Conservation (phyloP, 2,797 vertebrate genomes). For the Sorex maritimensis region DNA sequence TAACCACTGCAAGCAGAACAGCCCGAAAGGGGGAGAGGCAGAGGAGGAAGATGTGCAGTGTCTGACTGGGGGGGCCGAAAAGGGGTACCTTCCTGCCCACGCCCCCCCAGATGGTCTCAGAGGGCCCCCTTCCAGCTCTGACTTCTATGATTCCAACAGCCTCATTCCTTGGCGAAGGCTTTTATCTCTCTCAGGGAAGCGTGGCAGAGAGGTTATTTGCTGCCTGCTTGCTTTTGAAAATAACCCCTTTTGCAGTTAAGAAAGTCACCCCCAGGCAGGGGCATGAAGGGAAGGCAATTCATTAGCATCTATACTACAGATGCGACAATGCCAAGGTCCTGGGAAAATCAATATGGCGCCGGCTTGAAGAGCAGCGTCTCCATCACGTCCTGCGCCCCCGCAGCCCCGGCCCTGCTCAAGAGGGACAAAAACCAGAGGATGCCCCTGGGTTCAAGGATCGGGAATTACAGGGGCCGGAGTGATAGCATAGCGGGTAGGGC, state of each 20-base stretch:
- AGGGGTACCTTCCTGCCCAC: no score
- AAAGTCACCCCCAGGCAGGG: slow-evolving; percentile 30
- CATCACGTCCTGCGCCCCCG: background rate
- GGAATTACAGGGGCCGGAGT: no score
- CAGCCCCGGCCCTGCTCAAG: background rate
- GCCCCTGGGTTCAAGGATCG: background rate
- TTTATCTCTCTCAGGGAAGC: background rate
- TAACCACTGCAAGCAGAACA: background rate
- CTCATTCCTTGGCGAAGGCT: background rate
- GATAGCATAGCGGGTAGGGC: no score
- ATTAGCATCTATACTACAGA: background rate
- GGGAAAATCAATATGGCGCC: background rate
- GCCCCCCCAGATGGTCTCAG: background rate
- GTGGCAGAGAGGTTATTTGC: background rate
- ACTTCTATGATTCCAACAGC: slow-evolving; percentile 15
- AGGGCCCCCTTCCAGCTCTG: background rate
- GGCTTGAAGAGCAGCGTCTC: background rate
- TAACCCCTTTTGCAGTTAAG: slow-evolving; percentile 12
- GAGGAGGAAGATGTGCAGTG: accelerated
- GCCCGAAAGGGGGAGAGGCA: background rate
- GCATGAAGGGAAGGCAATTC: slow-evolving; percentile 10
- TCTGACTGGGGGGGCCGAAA: background rate
- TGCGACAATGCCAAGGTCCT: background rate
- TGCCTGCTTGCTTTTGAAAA: slow-evolving; percentile 64
- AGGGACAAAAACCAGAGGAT: background rate